Evolutionary conservation across 2,888 invertebrate genomes (phyloP), one percentile per base, ranked within the genome.

Genomic region (Chorisops tibialis): DNA sequence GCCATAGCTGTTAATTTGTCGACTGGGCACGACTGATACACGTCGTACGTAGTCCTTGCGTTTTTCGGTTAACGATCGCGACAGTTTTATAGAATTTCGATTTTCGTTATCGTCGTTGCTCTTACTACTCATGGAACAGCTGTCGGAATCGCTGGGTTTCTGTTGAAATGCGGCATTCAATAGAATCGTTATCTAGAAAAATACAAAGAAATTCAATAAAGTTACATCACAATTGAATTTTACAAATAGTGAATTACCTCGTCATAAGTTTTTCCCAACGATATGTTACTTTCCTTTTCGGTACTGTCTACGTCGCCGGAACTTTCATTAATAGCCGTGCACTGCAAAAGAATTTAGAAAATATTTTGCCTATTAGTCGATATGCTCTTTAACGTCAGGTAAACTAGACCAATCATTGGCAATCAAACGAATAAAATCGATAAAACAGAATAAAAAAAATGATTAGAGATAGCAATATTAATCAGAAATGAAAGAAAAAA

Each of bases 11-110:
- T 71, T 67, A 69, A 67, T 67, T 72, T 68, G 65, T n/a, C 60
- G 62, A 59, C 82, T 82, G 3, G 82, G 81, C 43, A 81, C 78
- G 1, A 82, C 82, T 9, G 86, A 85, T 2, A 86, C 84, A 6
- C 86, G 78, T 1, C 84, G 79, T 0, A 86, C 84, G 80, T 87
- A 86, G 68, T 82, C 83, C 71, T 87, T 87, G 1, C 87, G 78
- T 59, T 83, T 84, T 68, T 85, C 85, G 1, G 86, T 85, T 22
- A 85, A 72, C 67, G 80, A 81, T 39, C 82, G 75, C 2, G 81
- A 81, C 2, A 82, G 71, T 68, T 80, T 81, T 6, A 82, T 80
- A 49, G 82, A 82, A 69, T 81, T 81, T 45, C 51, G 59, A n/a
- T 21, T 59, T 56, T 59, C 65, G 2, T 39, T 62, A 47, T 62